Base-by-base conservation (phyloP, 2,888 invertebrate genomes). In the Microctonus aethiopoides region DNA sequence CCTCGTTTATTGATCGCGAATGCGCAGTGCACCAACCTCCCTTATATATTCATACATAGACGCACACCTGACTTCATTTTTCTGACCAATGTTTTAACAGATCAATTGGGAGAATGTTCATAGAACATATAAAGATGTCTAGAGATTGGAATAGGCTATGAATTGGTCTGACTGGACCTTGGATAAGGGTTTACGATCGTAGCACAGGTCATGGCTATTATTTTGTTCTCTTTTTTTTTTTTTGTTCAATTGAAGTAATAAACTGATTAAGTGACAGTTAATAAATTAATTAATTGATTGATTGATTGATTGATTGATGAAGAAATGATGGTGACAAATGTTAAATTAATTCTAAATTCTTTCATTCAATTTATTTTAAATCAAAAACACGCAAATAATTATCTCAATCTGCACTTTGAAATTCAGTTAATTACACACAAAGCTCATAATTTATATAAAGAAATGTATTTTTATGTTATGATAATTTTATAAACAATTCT, bases 21-120 rank as follows among this genome's bases (percentile, higher is more conserved):
- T 70, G 70, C 70, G 70, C 70, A 70, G 56, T 67, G 62, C 67
- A 67, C 62, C 71, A 67, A n/a, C 63, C 66, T 63, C 57, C 11
- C 57, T 66, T 11, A n/a, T 20, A 29, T 54, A 46, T 46, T 5
- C 7, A 24, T 54, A 0, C 34, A 11, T 63, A 3, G 16, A 16
- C 34, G 22, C 59, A 57, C 57, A 26, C 57, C 57, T 34, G 57
- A 57, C 34, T 66, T 20, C n/a, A 36, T 51, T 52, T 46, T 41
- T 52, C 52, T 34, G 36, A 34, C 54, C n/a, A 62, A 56, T 63
- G 24, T n/a, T 46, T 16, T 7, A 46, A 46, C 46, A n/a, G 16
- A n/a, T 16, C 46, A 4, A 4, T 46, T 46, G 20, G 7, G 0
- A 46, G 16, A 46, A 46, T 46, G 46, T 46, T 16, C 46, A 16